phyloP scores from a whole-genome alignment of 2,888 invertebrate genomes.

The Tachina lurida region DNA sequence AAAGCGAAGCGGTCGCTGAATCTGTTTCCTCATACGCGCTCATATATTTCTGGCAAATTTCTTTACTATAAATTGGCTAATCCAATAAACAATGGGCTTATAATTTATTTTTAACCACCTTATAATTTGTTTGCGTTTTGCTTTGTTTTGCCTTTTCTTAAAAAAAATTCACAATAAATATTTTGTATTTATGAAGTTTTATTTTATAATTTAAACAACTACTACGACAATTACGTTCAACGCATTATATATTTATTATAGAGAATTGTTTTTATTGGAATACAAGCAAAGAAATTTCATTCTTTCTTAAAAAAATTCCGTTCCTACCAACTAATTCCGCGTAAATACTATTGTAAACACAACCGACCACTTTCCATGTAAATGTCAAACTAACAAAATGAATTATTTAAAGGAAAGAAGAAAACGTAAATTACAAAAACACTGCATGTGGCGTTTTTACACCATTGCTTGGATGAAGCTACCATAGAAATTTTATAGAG shows the following conservation, averaged over 20 bases:
- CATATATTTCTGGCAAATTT: constrained; percentile 56
- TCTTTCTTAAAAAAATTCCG: constrained; percentile 18
- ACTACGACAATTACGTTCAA: neutral
- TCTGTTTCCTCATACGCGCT: constrained; percentile 67
- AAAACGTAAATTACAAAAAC: constrained; percentile 48
- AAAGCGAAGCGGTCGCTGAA: constrained; percentile 76
- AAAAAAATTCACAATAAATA: constrained; percentile 17
- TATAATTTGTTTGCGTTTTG: constrained; percentile 19
- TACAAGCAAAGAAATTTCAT: constrained; percentile 15
- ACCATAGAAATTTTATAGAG: neutral
- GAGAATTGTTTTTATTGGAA: constrained; percentile 17
- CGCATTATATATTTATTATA: constrained; percentile 3
- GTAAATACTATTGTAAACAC: constrained; percentile 30
- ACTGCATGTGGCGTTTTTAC: constrained; percentile 42
- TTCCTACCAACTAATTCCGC: constrained; percentile 8
- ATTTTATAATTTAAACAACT: neutral
- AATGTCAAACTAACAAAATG: constrained; percentile 71
- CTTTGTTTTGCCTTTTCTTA: constrained; percentile 15
- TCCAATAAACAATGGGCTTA: constrained; percentile 42
- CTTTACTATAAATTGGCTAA: constrained; percentile 32
- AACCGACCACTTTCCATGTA: constrained; percentile 65
- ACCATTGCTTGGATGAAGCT: neutral
- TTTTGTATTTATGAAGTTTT: constrained; percentile 1
- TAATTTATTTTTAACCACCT: neutral
- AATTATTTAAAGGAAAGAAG: constrained; percentile 46